phyloP scores from a whole-genome alignment of 2,797 vertebrate species.

The Squalus acanthias region DNA sequence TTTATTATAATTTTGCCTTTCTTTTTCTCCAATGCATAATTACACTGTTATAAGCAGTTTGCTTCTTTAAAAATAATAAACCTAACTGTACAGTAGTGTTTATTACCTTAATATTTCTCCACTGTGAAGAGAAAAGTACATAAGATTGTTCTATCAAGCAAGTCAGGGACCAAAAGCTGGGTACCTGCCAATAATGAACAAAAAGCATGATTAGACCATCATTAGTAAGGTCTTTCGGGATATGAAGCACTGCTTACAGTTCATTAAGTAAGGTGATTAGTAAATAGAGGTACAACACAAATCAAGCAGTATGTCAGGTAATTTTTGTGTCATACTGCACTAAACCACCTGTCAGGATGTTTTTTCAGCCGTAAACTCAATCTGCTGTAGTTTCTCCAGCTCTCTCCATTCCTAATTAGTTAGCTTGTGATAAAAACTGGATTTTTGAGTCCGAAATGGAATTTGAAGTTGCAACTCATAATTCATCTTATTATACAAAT shows the following conservation, averaged over 20 bases:
- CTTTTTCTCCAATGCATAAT: slow-evolving; percentile 14
- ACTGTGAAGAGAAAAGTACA: background rate
- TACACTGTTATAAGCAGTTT: background rate
- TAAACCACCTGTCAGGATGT: slow-evolving; percentile 58
- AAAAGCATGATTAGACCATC: slow-evolving; percentile 32
- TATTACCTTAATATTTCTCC: background rate
- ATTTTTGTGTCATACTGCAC: slow-evolving; percentile 58
- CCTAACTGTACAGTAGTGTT: background rate
- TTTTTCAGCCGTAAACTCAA: slow-evolving; percentile 56
- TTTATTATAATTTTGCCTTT: slow-evolving; percentile 5
- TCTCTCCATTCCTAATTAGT: slow-evolving; percentile 56
- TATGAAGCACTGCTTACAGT: slow-evolving; percentile 49
- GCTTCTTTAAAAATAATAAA: background rate
- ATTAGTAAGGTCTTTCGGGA: slow-evolving; percentile 44
- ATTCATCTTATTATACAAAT: background rate
- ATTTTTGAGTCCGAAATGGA: background rate
- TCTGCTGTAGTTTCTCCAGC: slow-evolving; percentile 57
- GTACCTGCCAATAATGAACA: slow-evolving; percentile 21
- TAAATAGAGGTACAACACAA: slow-evolving; percentile 58
- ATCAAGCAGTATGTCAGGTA: slow-evolving; percentile 57
- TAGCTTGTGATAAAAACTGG: background rate
- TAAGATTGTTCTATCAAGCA: slow-evolving; percentile 25
- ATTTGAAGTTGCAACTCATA: slow-evolving; percentile 21
- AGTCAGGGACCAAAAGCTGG: background rate
- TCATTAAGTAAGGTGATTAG: slow-evolving; percentile 60